Conservation (phyloP, 2,113 vertebrate genomes). For the Glaucomys volans region DNA sequence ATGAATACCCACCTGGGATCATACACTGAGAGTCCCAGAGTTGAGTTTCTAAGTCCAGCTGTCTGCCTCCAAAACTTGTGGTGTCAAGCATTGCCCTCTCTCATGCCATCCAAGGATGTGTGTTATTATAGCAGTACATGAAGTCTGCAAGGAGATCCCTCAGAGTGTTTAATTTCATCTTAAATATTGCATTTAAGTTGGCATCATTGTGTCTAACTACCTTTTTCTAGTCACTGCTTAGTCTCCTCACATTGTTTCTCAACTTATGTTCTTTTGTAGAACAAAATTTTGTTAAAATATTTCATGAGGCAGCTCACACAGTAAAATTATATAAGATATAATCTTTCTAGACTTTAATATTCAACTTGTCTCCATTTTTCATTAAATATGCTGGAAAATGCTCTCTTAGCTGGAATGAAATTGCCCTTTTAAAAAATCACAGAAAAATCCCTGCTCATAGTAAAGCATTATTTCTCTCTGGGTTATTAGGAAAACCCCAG, state of each 20-base stretch:
- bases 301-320: not conserved
- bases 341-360: not conserved
- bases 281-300: slow-evolving; percentile 31
- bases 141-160: not conserved
- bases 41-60: not conserved
- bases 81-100: not conserved
- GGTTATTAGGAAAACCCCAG: not conserved
- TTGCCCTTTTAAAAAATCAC: slow-evolving; percentile 13
- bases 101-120: not conserved
- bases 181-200: not conserved
- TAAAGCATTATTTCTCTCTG: not conserved
- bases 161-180: not conserved
- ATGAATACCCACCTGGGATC: not conserved
- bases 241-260: not conserved
- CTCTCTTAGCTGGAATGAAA: slow-evolving; percentile 22
- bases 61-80: not conserved
- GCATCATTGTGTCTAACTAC: not conserved
- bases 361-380: not conserved
- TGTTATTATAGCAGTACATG: not conserved
- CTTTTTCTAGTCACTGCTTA: not conserved
- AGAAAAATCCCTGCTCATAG: not conserved
- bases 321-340: slow-evolving; percentile 17
- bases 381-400: slow-evolving; percentile 1
- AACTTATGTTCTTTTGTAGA: not conserved
- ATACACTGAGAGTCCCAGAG: not conserved